A percentile compares a stretch with the other conserved stretches of the same genome.
These are phyloP conservation scores for Burhinus bistriatus DNA, from an alignment of 2,113 vertebrate genomes.

Conservation along the genomic window DNA sequence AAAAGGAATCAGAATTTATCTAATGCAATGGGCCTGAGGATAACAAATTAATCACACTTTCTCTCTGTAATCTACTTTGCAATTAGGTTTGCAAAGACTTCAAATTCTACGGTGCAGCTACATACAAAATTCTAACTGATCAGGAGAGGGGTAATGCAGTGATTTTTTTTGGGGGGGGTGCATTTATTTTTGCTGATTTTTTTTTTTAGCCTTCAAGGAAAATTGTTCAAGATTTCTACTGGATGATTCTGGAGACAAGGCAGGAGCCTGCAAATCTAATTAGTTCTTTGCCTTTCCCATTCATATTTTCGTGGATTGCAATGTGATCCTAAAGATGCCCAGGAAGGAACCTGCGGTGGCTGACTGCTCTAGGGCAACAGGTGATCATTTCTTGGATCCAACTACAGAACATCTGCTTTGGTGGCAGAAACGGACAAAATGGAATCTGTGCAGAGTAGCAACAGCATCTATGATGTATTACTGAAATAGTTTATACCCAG, in stretches of 20 bases:
- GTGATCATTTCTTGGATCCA: neutral
- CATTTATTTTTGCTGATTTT: neutral
- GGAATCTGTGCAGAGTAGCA: neutral
- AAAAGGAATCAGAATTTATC: neutral
- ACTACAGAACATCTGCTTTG: neutral
- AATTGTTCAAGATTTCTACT: neutral
- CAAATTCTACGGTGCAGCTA: neutral
- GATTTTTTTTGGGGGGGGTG: neutral
- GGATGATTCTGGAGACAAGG: neutral
- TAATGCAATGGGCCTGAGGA: neutral
- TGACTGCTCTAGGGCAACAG: neutral
- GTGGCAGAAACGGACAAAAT: neutral
- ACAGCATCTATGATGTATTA: neutral
- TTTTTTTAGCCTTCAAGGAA: neutral
- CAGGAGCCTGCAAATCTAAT: neutral
- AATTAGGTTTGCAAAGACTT: neutral
- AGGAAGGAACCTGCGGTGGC: accelerated
- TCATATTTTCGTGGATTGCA: neutral
- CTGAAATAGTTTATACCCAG: neutral
- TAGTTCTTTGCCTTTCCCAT: neutral
- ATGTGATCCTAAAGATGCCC: neutral
- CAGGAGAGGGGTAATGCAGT: neutral
- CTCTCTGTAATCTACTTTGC: neutral
- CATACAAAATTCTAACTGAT: neutral
- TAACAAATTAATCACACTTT: slow-evolving; percentile 16